Conservation (phyloP, 2,888 invertebrate species). For the Heterodera filipjevi region DNA sequence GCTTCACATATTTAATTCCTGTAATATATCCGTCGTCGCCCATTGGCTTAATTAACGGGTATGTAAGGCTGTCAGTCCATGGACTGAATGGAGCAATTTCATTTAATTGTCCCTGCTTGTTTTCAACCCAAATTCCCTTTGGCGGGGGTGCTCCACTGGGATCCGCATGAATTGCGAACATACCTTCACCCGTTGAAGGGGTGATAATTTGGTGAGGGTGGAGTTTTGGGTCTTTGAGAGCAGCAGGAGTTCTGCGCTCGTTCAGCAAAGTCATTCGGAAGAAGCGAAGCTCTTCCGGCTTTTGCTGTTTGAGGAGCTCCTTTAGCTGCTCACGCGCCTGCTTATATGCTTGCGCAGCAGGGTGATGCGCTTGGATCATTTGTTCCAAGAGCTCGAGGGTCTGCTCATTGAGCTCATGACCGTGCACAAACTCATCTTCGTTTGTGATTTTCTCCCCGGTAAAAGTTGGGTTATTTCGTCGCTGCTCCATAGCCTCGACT, state of each 20-base stretch:
- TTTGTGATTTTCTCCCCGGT: neutral
- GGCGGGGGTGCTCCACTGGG: no score
- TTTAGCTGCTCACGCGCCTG: neutral
- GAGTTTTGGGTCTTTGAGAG: no score
- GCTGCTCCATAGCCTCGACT: neutral
- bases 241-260: neutral
- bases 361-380: neutral
- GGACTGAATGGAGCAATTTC: no score
- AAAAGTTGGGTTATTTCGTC: neutral
- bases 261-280: slow-evolving; percentile 15
- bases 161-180: no score
- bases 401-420: neutral
- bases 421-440: neutral
- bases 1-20: no score
- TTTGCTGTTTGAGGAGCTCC: neutral
- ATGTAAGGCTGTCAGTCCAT: no score
- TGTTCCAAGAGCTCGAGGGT: neutral
- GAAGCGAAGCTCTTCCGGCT: neutral
- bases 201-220: no score
- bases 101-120: no score
- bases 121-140: no score
- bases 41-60: no score
- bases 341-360: slow-evolving; percentile 15
- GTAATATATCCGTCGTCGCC: no score
- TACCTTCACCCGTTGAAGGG: no score